These are phyloP conservation scores for Mionectes macconnelli DNA, from an alignment of 2,113 vertebrate species.

Conservation along the genomic window DNA sequence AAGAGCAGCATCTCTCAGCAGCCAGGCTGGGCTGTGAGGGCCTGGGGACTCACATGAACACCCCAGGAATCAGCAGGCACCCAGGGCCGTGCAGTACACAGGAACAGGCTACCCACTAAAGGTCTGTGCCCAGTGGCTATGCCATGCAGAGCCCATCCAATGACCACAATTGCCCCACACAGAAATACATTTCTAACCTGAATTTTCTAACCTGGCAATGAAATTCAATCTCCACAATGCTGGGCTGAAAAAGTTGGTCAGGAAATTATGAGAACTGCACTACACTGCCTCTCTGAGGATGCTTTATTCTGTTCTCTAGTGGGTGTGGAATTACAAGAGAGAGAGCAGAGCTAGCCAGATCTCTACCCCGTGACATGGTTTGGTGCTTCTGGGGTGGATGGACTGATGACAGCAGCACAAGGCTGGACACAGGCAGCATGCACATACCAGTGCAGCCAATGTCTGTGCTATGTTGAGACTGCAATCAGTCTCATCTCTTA, in stretches of 20 bases:
- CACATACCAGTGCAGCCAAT: fast-evolving
- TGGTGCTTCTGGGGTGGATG: fast-evolving
- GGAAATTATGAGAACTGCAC: not conserved
- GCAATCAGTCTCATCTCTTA: not conserved
- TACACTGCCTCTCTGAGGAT: not conserved
- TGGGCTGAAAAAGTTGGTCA: not conserved
- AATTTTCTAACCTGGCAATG: not conserved
- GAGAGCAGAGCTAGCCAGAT: fast-evolving
- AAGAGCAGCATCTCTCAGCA: not conserved
- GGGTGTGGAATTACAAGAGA: not conserved
- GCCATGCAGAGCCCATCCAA: not conserved
- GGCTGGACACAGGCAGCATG: not conserved
- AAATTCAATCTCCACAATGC: not conserved
- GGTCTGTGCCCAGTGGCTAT: fast-evolving
- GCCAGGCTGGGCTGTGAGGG: not conserved
- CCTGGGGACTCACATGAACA: fast-evolving
- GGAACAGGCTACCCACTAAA: fast-evolving
- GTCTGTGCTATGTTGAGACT: not conserved
- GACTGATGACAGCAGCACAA: not conserved
- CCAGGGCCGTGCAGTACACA: not conserved
- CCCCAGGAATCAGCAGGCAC: too few relatives aligned
- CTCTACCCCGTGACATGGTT: fast-evolving
- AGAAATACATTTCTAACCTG: not conserved
- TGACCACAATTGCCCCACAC: fast-evolving
- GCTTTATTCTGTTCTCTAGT: not conserved